A percentile compares a stretch with the other conserved stretches of the same genome.
Evolutionary conservation across 2,113 vertebrate species (phyloP).

Genomic region (Charina bottae): DNA sequence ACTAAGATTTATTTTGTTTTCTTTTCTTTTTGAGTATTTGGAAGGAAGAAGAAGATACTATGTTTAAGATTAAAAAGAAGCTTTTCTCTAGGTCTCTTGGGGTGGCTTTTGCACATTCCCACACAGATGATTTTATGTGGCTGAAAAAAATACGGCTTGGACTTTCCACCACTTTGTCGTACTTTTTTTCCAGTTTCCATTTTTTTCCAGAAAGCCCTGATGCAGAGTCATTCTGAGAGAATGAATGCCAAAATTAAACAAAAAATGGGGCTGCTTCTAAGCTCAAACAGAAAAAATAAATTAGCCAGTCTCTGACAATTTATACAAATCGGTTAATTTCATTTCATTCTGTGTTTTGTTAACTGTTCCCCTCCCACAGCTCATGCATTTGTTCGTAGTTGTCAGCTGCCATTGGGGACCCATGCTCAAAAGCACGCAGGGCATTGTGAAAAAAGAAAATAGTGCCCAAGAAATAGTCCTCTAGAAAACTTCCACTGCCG

Average conservation of each 20-base stretch:
- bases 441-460: not conserved
- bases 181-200: not conserved
- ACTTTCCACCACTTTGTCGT: not conserved
- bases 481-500: not conserved
- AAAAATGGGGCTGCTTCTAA: not conserved
- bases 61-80: slow-evolving; percentile 29
- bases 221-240: not conserved
- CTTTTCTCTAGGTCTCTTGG: not conserved
- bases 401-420: not conserved
- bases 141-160: not conserved
- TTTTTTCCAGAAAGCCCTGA: not conserved
- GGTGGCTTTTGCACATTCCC: not conserved
- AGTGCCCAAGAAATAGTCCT: not conserved
- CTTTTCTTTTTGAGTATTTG: slow-evolving; percentile 37
- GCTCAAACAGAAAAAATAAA: too few species aligned
- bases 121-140: not conserved
- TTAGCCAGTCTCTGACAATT: not conserved
- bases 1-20: not conserved
- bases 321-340: not conserved
- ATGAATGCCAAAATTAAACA: not conserved
- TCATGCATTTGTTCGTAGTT: not conserved
- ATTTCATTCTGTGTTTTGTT: not conserved
- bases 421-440: not conserved
- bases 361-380: not conserved
- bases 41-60: not conserved